Conservation (phyloP, 2,888 invertebrate species). For the Aricia artaxerxes region DNA sequence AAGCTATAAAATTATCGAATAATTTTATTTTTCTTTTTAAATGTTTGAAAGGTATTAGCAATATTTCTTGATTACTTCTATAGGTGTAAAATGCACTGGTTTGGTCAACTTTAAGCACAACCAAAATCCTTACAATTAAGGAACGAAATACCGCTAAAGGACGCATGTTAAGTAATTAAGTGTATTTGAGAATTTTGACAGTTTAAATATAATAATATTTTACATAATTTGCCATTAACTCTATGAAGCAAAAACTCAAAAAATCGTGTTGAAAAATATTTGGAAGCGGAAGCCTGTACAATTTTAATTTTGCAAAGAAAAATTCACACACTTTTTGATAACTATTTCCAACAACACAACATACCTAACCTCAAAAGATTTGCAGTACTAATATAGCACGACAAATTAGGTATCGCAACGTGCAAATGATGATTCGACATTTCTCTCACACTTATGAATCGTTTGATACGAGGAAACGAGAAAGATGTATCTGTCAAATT, state of each 20-base stretch:
- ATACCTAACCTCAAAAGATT: neutral
- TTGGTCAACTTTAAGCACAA: too few relatives aligned
- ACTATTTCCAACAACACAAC: neutral
- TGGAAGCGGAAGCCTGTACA: neutral
- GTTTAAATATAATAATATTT: neutral
- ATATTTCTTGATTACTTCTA: too few relatives aligned
- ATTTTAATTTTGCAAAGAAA: neutral
- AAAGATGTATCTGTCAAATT: neutral
- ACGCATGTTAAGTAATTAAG: too few relatives aligned
- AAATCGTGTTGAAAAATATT: neutral
- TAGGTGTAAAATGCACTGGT: too few relatives aligned
- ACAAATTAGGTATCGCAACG: slow-evolving; percentile 8
- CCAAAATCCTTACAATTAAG: too few relatives aligned
- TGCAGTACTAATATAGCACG: neutral
- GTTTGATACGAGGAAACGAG: neutral
- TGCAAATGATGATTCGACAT: neutral
- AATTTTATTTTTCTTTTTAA: too few relatives aligned
- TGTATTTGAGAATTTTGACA: too few relatives aligned
- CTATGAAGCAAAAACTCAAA: neutral
- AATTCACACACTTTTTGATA: neutral
- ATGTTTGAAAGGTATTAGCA: too few relatives aligned
- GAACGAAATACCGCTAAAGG: too few relatives aligned
- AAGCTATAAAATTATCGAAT: too few relatives aligned
- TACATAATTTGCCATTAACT: neutral
- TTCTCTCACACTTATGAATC: neutral